Base-by-base conservation (phyloP, 2,888 invertebrate genomes). In the Andrena bicolor region DNA sequence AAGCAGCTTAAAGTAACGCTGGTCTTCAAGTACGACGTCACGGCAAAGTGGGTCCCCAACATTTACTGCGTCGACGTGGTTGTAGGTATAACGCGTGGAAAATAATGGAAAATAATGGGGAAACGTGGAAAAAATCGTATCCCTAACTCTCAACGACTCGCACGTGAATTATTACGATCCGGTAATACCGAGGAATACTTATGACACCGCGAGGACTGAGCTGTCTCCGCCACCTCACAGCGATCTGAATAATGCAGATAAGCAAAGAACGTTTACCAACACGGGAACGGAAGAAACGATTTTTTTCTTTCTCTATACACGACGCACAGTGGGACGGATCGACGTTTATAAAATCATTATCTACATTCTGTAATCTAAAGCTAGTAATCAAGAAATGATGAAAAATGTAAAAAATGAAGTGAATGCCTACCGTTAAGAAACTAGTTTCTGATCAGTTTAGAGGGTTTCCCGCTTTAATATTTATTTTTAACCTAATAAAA, bases 1-100 rank as follows among this genome's bases (percentile, higher is more conserved):
- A 2, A 2, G 2, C 1, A 71, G 41, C 56, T 28, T 53, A 53
- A 41, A 66, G 79, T 49, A 30, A 74, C 66, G 65, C 5, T 76
- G 41, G 69, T 35, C 41, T 63, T 30, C 8, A 75, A 53, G 20
- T 58, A 80, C 28, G 64, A 65, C 61, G 26, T 61, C 58, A 16
- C 60, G 72, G 80, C 73, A 73, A 78, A 86, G 76, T 64, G 82
- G 68, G 0, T 13, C 1, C 76, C 68, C 28, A 63, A 10, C 74
- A 13, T 71, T 80, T 56, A 30, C 72, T 28, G 23, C 53, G 60
- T 51, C 73, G 79, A 69, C 69, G 60, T 35, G 65, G 69, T 61
- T 26, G 20, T 49, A 16, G 16, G 16, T 4, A 41, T 41, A 73
- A 76, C 72, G 7, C 53, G 78, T 23, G 78, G 61, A 82, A 78